Percentiles rank a stretch among this genome's conserved stretches.
phyloP scores from a whole-genome alignment of 2,888 invertebrate species.

The Aplocera efformata region DNA sequence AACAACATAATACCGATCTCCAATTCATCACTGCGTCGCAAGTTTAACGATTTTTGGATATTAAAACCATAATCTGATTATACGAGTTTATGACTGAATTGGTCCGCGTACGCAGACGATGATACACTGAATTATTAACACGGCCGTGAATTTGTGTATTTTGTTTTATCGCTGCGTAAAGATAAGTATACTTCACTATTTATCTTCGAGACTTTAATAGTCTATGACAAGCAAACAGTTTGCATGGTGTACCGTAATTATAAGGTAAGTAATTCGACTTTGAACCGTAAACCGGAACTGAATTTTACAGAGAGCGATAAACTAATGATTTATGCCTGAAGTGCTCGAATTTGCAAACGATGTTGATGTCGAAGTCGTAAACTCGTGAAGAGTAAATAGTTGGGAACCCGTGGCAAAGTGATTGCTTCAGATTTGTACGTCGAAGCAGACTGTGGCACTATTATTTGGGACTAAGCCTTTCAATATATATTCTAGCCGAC shows the following conservation, averaged over 20 bases:
- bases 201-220: conserved; percentile 19
- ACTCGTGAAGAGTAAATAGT: conserved; percentile 26
- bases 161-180: conserved; percentile 16
- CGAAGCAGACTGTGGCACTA: conserved; percentile 7
- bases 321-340: conserved; percentile 27
- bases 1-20: conserved; percentile 32
- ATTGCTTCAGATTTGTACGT: conserved; percentile 13
- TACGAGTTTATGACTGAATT: no score
- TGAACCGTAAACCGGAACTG: conserved; percentile 27
- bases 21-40: conserved; percentile 31
- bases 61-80: conserved; percentile 7
- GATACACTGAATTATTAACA: conserved; percentile 1
- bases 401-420: conserved; percentile 15
- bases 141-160: conserved; percentile 6
- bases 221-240: conserved; percentile 15
- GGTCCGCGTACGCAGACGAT: neutral
- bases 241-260: conserved; percentile 27
- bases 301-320: conserved; percentile 28
- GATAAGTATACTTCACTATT: conserved; percentile 19
- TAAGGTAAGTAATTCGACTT: conserved; percentile 19
- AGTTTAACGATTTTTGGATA: neutral
- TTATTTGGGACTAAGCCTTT: no score
- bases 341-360: conserved; percentile 20
- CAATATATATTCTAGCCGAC: no score
- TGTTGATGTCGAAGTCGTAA: conserved; percentile 22